These are phyloP conservation scores for Diplodus sargus DNA, from an alignment of 2,797 vertebrate species.

Conservation along the genomic window DNA sequence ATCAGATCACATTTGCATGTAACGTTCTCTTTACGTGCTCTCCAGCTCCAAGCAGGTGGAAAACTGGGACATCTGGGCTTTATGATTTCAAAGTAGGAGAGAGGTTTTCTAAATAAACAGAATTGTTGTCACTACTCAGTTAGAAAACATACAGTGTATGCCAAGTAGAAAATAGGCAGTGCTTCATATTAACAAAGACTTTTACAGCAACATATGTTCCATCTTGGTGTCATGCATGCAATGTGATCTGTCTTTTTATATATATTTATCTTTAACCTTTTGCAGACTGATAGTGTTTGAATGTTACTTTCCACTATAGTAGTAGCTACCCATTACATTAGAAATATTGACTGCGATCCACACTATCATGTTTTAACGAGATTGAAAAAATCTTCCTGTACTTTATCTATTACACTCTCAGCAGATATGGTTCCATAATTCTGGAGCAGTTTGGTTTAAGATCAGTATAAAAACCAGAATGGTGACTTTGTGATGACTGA, in stretches of 20 bases:
- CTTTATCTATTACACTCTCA: not conserved
- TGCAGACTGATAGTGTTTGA: too few relatives aligned
- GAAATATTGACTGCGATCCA: not conserved
- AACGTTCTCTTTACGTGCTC: too few relatives aligned
- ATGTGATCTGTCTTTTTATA: too few relatives aligned
- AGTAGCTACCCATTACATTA: not conserved
- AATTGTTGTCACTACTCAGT: too few relatives aligned
- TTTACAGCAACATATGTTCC: not conserved
- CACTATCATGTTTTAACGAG: not conserved
- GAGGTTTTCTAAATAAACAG: too few relatives aligned
- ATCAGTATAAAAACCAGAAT: constrained; percentile 38
- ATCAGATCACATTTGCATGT: too few relatives aligned
- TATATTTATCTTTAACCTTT: too few relatives aligned
- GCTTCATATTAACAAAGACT: not conserved
- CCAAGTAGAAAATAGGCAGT: not conserved
- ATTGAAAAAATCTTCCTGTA: not conserved
- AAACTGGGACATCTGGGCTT: too few relatives aligned
- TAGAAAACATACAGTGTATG: too few relatives aligned
- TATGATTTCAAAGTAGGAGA: too few relatives aligned
- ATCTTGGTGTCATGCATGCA: not conserved
- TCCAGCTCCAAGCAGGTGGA: too few relatives aligned
- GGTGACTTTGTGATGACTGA: constrained; percentile 39
- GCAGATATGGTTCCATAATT: constrained; percentile 15
- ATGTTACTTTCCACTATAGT: not conserved
- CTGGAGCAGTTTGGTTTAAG: constrained; percentile 2